A percentile compares a stretch with the other conserved stretches of the same genome.
These are phyloP conservation scores for Chloroceryle amazona DNA, from an alignment of 2,797 vertebrate species.

Conservation along the genomic window DNA sequence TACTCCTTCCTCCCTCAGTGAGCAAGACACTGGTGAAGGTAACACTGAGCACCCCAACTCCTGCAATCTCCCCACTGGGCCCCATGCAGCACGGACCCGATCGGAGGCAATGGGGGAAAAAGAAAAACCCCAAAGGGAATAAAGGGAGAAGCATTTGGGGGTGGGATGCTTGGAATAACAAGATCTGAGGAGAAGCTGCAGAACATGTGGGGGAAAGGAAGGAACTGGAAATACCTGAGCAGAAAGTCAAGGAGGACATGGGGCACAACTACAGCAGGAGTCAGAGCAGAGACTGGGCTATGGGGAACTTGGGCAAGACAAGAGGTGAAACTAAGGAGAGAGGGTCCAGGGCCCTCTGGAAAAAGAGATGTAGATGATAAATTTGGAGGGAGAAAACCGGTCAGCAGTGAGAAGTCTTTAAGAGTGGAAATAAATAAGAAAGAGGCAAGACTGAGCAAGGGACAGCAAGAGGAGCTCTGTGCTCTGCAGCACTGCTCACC, in stretches of 20 bases:
- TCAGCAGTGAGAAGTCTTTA: neutral
- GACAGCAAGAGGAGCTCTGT: neutral
- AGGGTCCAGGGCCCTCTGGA: fast-evolving
- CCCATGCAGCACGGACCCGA: neutral
- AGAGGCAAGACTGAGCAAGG: neutral
- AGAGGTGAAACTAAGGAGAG: neutral
- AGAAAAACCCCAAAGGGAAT: neutral
- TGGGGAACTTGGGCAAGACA: neutral
- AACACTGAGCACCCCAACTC: neutral
- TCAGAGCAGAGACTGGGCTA: fast-evolving
- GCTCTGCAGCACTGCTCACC: neutral
- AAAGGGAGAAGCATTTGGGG: neutral
- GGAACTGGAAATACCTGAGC: neutral
- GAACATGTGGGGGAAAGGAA: neutral
- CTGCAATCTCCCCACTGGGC: neutral
- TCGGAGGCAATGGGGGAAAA: neutral
- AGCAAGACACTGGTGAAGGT: neutral
- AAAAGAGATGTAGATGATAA: neutral
- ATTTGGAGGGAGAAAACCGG: neutral
- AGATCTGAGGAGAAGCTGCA: neutral
- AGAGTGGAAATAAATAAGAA: neutral
- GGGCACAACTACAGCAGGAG: neutral
- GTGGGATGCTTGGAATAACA: neutral
- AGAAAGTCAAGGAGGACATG: neutral
- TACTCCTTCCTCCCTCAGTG: fast-evolving